A percentile compares a stretch with the other conserved stretches of the same genome.
Evolutionary conservation across 2,797 vertebrate species (phyloP).

Genomic region (Coendou prehensilis): DNA sequence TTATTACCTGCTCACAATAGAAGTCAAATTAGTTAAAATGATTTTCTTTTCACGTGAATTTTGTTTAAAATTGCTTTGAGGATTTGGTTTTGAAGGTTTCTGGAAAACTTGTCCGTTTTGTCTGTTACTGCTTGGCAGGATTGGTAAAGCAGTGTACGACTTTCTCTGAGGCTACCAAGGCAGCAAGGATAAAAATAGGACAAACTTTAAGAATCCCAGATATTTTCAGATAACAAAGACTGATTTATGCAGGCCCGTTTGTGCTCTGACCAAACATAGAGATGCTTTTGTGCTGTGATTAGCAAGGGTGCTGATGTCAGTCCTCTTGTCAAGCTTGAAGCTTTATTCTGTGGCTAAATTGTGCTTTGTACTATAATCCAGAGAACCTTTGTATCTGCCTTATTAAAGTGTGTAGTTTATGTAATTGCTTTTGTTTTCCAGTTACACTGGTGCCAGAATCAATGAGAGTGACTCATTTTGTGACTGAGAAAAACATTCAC

Average conservation of each 20-base stretch:
- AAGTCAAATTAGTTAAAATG: neutral
- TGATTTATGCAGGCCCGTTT: conserved; percentile 93
- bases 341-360: conserved; percentile 93
- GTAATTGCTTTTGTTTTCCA: conserved; percentile 91
- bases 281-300: conserved; percentile 95
- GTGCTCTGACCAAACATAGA: conserved; percentile 92
- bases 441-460: conserved; percentile 88
- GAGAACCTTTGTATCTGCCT: conserved; percentile 92
- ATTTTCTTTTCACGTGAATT: neutral
- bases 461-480: conserved; percentile 89
- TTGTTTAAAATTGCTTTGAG: conserved; percentile 40
- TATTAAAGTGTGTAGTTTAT: conserved; percentile 90
- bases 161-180: conserved; percentile 78
- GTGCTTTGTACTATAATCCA: conserved; percentile 94
- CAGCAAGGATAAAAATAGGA: conserved; percentile 95
- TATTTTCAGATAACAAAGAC: conserved; percentile 97
- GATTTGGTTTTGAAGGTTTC: conserved; percentile 62
- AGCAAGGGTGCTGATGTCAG: conserved; percentile 94
- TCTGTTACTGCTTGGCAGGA: neutral
- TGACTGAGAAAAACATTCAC: conserved; percentile 88
- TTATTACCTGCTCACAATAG: neutral
- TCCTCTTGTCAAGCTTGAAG: conserved; percentile 90
- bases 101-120: conserved; percentile 60
- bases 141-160: conserved; percentile 72
- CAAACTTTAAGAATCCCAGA: conserved; percentile 95